phyloP scores from a whole-genome alignment of 1,140 invertebrate genomes.

The Microplitis mediator region DNA sequence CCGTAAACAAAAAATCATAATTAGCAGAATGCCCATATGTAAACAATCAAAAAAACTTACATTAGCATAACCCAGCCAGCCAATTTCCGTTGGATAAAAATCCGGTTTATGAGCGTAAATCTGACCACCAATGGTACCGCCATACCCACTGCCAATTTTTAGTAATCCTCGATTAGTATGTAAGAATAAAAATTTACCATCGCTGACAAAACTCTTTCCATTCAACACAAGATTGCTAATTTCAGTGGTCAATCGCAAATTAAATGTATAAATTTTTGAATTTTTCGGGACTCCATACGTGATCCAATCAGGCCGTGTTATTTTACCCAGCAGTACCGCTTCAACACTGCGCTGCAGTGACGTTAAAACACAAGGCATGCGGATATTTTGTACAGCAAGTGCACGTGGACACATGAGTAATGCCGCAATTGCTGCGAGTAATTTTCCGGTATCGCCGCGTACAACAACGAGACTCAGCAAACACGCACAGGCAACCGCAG shows the following conservation, averaged over 20 bases:
- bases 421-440: conserved; percentile 83
- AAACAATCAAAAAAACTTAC: conserved; percentile 62
- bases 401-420: conserved; percentile 84
- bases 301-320: conserved; percentile 84
- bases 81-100: conserved; percentile 77
- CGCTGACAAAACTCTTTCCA: conserved; percentile 72
- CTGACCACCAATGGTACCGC: conserved; percentile 86
- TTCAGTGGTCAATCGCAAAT: conserved; percentile 64
- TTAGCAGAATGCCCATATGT: neutral
- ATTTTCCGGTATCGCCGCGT: conserved; percentile 89
- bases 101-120: conserved; percentile 81
- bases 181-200: conserved; percentile 88
- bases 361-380: conserved; percentile 85
- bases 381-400: conserved; percentile 79
- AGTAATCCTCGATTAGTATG: conserved; percentile 73
- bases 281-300: conserved; percentile 83
- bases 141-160: conserved; percentile 93
- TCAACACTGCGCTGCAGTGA: conserved; percentile 89
- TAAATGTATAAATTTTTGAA: conserved; percentile 77
- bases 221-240: conserved; percentile 56
- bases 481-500: conserved; percentile 87
- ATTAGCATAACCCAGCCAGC: conserved; percentile 85
- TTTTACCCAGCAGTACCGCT: conserved; percentile 83
- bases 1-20: neutral
- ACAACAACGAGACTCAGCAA: conserved; percentile 90